phyloP scores from a whole-genome alignment of 1,140 invertebrate species.

The Atta colombica region DNA sequence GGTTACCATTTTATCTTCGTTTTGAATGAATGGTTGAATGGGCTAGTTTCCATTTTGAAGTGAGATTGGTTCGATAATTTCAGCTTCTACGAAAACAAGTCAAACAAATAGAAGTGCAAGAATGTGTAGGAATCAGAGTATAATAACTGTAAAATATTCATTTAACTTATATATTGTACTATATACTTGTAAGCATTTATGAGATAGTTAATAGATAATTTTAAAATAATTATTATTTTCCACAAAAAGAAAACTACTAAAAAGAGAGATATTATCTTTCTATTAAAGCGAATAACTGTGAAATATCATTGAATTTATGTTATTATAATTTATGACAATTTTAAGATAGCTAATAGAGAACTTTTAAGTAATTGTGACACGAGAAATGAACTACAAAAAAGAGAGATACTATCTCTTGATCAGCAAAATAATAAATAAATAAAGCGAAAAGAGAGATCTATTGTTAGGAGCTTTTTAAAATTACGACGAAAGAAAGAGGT shows the following conservation, averaged over 20 bases:
- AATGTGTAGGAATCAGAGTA: neutral
- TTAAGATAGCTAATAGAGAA: too few relatives aligned
- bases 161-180: neutral
- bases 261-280: neutral
- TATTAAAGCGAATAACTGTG: too few relatives aligned
- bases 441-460: neutral
- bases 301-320: neutral
- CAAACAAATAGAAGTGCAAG: neutral
- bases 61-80: slow-evolving; percentile 2
- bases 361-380: too few relatives aligned
- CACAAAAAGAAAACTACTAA: neutral
- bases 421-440: neutral
- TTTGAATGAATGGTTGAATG: slow-evolving; percentile 44
- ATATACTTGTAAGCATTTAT: neutral
- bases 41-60: slow-evolving; percentile 12
- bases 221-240: too few relatives aligned
- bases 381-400: neutral
- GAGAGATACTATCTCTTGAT: too few relatives aligned
- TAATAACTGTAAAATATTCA: neutral
- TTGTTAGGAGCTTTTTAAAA: neutral
- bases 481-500: slow-evolving; percentile 31
- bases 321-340: neutral
- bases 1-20: slow-evolving; percentile 55
- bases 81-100: slow-evolving; percentile 20
- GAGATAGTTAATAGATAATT: neutral